Percentiles rank a stretch among this genome's conserved stretches.
Evolutionary conservation across 1,140 invertebrate species (phyloP).

Genomic region (Zophobas morio): DNA sequence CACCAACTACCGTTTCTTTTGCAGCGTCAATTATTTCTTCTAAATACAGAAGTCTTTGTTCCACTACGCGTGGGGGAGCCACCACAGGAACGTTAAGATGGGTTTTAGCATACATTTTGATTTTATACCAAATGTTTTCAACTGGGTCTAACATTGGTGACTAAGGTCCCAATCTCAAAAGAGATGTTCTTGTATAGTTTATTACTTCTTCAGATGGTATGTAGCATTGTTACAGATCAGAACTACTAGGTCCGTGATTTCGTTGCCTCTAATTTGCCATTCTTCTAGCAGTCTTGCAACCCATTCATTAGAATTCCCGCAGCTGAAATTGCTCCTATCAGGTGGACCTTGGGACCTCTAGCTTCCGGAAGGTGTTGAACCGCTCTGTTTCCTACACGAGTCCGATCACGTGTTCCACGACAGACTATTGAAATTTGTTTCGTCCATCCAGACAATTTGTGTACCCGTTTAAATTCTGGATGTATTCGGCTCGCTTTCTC

Average conservation of each 20-base stretch:
- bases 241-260: slow-evolving; percentile 26
- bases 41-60: slow-evolving; percentile 18
- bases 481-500: too few species aligned
- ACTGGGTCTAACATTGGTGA: slow-evolving; percentile 38
- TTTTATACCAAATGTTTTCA: slow-evolving; percentile 41
- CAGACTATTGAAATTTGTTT: too few species aligned
- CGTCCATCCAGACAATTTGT: too few species aligned
- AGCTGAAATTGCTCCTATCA: slow-evolving; percentile 29
- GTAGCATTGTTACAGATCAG: slow-evolving; percentile 20
- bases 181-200: not conserved
- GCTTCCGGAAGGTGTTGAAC: too few species aligned
- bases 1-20: slow-evolving; percentile 9
- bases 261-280: slow-evolving; percentile 36
- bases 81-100: slow-evolving; percentile 23
- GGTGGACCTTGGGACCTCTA: too few species aligned
- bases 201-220: slow-evolving; percentile 5
- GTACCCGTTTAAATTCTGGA: too few species aligned
- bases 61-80: slow-evolving; percentile 1
- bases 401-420: too few species aligned
- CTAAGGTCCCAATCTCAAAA: slow-evolving; percentile 31
- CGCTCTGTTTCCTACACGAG: too few species aligned
- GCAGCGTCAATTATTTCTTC: not conserved
- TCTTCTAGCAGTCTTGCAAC: slow-evolving; percentile 14
- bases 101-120: slow-evolving; percentile 18
- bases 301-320: slow-evolving; percentile 6